These are phyloP conservation scores for Odontophorus gujanensis DNA, from an alignment of 2,113 vertebrate genomes.

Conservation along the genomic window DNA sequence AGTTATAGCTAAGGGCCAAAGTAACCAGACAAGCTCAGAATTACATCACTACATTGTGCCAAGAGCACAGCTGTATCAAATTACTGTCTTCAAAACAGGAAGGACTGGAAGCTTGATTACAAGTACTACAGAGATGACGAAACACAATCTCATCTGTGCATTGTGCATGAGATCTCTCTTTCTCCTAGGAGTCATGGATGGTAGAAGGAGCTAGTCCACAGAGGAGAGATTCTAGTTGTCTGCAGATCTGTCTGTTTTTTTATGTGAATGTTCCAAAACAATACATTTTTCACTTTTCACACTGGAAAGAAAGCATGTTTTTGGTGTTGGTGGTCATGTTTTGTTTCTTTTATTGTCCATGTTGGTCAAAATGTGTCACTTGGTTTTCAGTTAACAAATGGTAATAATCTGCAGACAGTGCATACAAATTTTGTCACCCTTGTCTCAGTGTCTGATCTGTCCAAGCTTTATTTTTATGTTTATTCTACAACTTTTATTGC, in stretches of 20 bases:
- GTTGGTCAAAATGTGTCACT: not conserved
- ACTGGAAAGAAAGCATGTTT: not conserved
- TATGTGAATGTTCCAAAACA: not conserved
- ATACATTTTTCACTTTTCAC: not conserved
- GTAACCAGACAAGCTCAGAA: conserved; percentile 23
- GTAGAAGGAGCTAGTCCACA: not conserved
- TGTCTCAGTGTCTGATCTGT: not conserved
- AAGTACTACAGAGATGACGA: not conserved
- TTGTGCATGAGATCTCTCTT: not conserved
- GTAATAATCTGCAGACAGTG: not conserved
- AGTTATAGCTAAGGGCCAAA: conserved; percentile 28
- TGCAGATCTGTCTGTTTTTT: not conserved
- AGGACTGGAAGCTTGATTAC: conserved; percentile 59
- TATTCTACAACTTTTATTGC: not conserved
- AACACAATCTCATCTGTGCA: conserved; percentile 19
- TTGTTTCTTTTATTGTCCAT: not conserved
- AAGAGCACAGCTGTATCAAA: conserved; percentile 62
- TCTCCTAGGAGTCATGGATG: not conserved
- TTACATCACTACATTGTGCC: not conserved
- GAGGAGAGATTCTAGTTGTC: not conserved
- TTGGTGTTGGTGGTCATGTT: not conserved
- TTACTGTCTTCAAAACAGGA: conserved; percentile 52
- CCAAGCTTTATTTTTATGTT: not conserved
- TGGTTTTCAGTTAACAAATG: not conserved
- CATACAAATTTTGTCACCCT: not conserved